Evolutionary conservation across 2,888 invertebrate species (phyloP).

Genomic region (Cosmopolites sordidus): DNA sequence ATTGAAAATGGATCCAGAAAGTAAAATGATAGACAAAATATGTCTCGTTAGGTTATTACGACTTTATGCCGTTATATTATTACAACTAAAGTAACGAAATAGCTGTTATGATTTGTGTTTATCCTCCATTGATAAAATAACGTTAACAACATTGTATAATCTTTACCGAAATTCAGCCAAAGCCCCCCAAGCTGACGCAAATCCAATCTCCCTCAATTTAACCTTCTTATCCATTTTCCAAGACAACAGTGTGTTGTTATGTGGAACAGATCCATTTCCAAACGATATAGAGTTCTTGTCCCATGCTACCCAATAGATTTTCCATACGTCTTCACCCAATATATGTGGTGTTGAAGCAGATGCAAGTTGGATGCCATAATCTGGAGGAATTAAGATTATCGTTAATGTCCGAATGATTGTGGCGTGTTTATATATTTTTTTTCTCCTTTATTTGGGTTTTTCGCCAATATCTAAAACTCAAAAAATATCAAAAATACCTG

Average conservation of each 20-base stretch:
- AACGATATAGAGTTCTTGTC: slow-evolving; percentile 57
- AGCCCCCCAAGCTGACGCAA: slow-evolving; percentile 61
- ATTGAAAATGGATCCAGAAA: slow-evolving; percentile 33
- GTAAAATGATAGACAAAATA: slow-evolving; percentile 31
- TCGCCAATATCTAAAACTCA: too few relatives aligned
- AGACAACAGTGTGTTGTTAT: slow-evolving; percentile 55
- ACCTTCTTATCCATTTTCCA: slow-evolving; percentile 59
- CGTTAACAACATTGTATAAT: neutral
- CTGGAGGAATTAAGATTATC: slow-evolving; percentile 43
- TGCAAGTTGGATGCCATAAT: slow-evolving; percentile 59
- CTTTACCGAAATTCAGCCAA: slow-evolving; percentile 60
- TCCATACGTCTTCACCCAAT: slow-evolving; percentile 56
- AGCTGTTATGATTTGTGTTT: too few relatives aligned
- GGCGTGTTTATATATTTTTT: too few relatives aligned
- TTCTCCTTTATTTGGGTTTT: too few relatives aligned
- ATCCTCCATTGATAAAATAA: too few relatives aligned
- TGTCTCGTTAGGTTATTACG: too few relatives aligned
- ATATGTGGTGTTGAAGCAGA: slow-evolving; percentile 57
- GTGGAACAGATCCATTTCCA: slow-evolving; percentile 56
- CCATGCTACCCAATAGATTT: slow-evolving; percentile 68
- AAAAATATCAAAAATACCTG: too few relatives aligned
- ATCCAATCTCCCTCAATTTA: slow-evolving; percentile 60
- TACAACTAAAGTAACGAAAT: too few relatives aligned
- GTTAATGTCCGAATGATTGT: too few relatives aligned
- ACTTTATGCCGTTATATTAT: too few relatives aligned